These are phyloP conservation scores for Cossypha dichroa DNA, from an alignment of 2,797 vertebrate genomes.

Conservation along the genomic window DNA sequence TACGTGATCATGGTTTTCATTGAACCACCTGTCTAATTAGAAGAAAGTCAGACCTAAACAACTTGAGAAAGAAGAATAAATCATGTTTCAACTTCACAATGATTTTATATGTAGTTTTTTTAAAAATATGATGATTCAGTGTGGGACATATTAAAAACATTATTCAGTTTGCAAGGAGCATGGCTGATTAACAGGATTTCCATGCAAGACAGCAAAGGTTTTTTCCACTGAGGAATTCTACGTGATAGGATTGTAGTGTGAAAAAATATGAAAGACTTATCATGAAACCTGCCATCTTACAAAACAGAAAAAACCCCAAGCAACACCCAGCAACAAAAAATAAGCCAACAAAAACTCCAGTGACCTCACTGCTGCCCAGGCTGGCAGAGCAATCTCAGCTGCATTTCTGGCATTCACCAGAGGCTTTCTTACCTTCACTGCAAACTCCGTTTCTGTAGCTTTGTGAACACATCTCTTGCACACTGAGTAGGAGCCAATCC, in stretches of 20 bases:
- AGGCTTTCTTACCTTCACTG: constrained; percentile 87
- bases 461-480: constrained; percentile 91
- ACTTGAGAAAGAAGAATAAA: not conserved
- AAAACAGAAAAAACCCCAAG: not conserved
- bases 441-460: constrained; percentile 90
- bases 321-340: not conserved
- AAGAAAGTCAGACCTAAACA: not conserved
- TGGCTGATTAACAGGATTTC: not conserved
- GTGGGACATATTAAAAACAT: not conserved
- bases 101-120: not conserved
- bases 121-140: not conserved
- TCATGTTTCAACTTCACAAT: not conserved
- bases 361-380: not conserved
- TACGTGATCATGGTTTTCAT: not conserved
- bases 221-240: not conserved
- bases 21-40: not conserved
- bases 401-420: not conserved
- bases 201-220: not conserved
- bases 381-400: not conserved
- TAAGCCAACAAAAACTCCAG: not conserved
- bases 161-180: not conserved
- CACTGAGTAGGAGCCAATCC: constrained; percentile 84
- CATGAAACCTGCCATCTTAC: not conserved
- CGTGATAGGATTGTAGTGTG: not conserved
- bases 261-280: not conserved